Base-by-base conservation (phyloP, 2,797 vertebrate genomes). In the Huso huso region DNA sequence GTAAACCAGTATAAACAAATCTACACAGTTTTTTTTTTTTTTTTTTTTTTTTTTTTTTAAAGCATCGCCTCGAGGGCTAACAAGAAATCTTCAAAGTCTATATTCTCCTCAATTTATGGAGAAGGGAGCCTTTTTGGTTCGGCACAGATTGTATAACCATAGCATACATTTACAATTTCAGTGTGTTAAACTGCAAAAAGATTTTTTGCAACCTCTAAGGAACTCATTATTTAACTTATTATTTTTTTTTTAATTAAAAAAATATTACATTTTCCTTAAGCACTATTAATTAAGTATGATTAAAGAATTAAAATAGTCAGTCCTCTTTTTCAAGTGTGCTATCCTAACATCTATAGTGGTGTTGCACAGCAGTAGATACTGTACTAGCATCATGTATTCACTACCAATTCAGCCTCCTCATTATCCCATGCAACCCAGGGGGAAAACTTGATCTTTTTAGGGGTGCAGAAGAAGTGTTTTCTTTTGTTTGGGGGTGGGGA, bases 221-320 rank as follows among this genome's bases (percentile, higher is more conserved):
- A 71, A 69, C 74, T 78, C 66, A 78, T 81, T 79, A 81, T 76
- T 75, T 69, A 73, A 73, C 23, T n/a, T n/a, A n/a, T n/a, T n/a
- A n/a, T 70, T 66, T 66, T 75, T 74, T 37, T 37, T 77, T 70
- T 73, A 73, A 62, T 62, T 18, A 65, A 58, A 57, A 70, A 66
- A 67, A 57, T 52, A 59, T 48, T 48, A 9, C 55, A 59, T 18
- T 51, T 70, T 70, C 55, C 73, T 75, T 66, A 71, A 71, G 72
- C 72, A 71, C 53, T 63, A 15, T 70, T 71, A 69, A 78, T 79
- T 70, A 79, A 79, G 79, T 72, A 66, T 67, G 9, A 76, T 72
- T 72, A 62, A 62, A 52, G 37, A 61, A 58, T 48, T 48, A 51
- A 53, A 68, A 60, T 10, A 65, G 53, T 57, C 37, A 13, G 64